Percentiles rank a stretch among this genome's conserved stretches.
Conservation (phyloP, 2,113 vertebrate species). For the Probosciger aterrimus region DNA sequence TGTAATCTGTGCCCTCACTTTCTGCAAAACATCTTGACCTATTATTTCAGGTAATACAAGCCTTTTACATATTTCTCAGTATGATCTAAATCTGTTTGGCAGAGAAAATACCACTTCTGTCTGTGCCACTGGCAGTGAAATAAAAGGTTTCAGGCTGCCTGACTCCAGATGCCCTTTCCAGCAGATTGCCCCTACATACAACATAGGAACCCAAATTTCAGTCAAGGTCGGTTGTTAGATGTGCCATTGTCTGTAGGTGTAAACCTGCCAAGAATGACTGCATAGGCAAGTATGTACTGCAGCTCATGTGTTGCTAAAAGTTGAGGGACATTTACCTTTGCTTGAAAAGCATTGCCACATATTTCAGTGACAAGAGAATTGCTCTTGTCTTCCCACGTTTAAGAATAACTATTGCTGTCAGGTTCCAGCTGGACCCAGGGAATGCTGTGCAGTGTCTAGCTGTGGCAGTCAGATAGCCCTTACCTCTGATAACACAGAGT, state of each 20-base stretch:
- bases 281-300: neutral
- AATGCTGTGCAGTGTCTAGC: neutral
- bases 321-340: neutral
- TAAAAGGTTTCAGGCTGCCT: neutral
- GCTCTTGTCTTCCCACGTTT: neutral
- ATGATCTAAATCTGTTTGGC: neutral
- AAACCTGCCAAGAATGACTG: neutral
- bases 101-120: neutral
- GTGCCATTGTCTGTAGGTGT: neutral
- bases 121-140: neutral
- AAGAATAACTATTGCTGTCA: neutral
- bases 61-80: neutral
- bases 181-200: accelerated
- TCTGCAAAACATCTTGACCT: neutral
- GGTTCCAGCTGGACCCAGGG: neutral
- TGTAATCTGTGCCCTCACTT: neutral
- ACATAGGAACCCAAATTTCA: neutral
- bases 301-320: neutral
- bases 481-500: neutral
- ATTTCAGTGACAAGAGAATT: constrained; percentile 10
- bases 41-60: neutral
- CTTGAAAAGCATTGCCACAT: neutral
- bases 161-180: neutral
- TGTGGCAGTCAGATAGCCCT: neutral
- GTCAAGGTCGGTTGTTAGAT: neutral